phyloP scores from a whole-genome alignment of 1,140 invertebrate genomes.

The Tachypleus tridentatus region DNA sequence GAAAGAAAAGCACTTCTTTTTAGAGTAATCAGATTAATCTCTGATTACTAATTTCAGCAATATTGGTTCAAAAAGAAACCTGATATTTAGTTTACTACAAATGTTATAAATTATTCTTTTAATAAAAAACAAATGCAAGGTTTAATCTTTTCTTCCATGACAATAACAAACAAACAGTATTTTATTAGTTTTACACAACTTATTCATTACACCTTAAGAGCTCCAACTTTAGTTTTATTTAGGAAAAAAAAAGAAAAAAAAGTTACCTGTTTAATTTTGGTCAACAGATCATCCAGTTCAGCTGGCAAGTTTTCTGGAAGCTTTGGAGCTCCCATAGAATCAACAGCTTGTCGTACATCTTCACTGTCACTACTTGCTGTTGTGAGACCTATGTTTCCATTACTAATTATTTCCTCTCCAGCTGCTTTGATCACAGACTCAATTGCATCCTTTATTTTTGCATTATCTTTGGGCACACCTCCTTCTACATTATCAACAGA shows the following conservation, averaged over 20 bases:
- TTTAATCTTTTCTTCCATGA: too few relatives aligned
- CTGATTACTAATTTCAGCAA: too few relatives aligned
- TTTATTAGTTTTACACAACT: too few relatives aligned
- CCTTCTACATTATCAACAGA: background rate
- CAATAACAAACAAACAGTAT: too few relatives aligned
- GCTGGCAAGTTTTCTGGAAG: slow-evolving; percentile 46
- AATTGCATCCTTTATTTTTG: slow-evolving; percentile 36
- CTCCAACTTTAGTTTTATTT: too few relatives aligned
- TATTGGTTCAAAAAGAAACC: too few relatives aligned
- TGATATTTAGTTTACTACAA: too few relatives aligned
- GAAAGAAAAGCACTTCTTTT: too few relatives aligned
- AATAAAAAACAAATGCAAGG: too few relatives aligned
- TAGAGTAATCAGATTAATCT: too few relatives aligned
- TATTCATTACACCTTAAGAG: too few relatives aligned
- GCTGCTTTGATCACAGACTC: slow-evolving; percentile 44
- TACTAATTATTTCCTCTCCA: slow-evolving; percentile 34
- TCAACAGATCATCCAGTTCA: slow-evolving; percentile 42
- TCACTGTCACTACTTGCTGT: slow-evolving; percentile 27
- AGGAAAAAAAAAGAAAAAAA: background rate
- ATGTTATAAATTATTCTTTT: too few relatives aligned
- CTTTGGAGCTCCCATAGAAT: slow-evolving; percentile 32
- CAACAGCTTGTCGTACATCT: slow-evolving; percentile 4
- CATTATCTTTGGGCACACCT: slow-evolving; percentile 9
- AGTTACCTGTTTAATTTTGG: slow-evolving; percentile 41
- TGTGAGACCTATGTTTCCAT: slow-evolving; percentile 33